Base-by-base conservation (phyloP, 2,888 invertebrate genomes). In the Ernsta delagoae region DNA sequence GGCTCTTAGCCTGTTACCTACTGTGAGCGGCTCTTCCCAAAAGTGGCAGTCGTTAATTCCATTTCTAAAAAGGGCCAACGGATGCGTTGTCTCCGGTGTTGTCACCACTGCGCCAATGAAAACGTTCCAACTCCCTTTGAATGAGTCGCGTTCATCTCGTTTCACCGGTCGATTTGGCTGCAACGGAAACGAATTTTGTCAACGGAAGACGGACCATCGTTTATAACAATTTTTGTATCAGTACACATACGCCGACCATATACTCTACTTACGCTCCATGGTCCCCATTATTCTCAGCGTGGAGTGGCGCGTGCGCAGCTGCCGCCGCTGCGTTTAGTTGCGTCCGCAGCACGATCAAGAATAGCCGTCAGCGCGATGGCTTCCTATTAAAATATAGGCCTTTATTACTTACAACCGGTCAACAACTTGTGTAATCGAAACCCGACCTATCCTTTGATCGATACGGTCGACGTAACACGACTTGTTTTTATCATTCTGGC, bases 21-120 rank as follows among this genome's bases (percentile, higher is more conserved):
- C 76, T 84, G 83, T 80, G 79, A 79, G 79, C 79, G 80, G 73
- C 76, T 81, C 81, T 84, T 87, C 83, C 80, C 82, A 75, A 88
- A 87, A 87, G 83, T 85, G 83, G 78, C 81, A 84, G 87, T 84
- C 84, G 81, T 88, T 87, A 81, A 85, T 85, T 85, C 83, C 86
- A 86, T 86, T 87, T 90, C 88, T 87, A 87, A 88, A 68, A 89
- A 86, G 79, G 81, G 78, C 76, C 83, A 79, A 82, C 92, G 92
- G 90, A 92, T 89, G 83, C 81, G 81, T 83, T 81, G 83, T 85
- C 91, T 90, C 90, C 90, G 89, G 86, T 88, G 86, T 86, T 90
- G 90, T 89, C 89, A 88, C 79, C 88, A 81, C 81, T 74, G 74
- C 77, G 77, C 80, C 81, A 82, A 82, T 85, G 82, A 80, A 79